Conservation (phyloP, 2,888 invertebrate species). For the Chelonus formosanus region DNA sequence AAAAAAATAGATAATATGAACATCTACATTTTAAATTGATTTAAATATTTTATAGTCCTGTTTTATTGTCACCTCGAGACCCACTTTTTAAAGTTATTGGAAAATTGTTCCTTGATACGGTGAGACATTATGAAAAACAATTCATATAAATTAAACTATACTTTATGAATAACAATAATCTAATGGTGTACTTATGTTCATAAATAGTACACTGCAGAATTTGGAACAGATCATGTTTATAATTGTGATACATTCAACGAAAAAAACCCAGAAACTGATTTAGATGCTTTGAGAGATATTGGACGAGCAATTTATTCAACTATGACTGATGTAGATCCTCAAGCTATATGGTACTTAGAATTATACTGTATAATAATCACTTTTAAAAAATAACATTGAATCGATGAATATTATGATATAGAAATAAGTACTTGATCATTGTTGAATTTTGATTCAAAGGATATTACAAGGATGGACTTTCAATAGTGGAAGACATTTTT, state of each 20-base stretch:
- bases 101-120: conserved; percentile 75
- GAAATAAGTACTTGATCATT: too few relatives aligned
- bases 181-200: neutral
- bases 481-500: conserved; percentile 72
- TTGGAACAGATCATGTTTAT: conserved; percentile 85
- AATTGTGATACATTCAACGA: conserved; percentile 95
- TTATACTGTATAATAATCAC: too few relatives aligned
- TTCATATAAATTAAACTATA: too few relatives aligned
- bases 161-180: too few relatives aligned
- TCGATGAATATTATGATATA: too few relatives aligned
- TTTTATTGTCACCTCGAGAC: conserved; percentile 82
- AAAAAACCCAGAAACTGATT: conserved; percentile 74
- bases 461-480: conserved; percentile 90
- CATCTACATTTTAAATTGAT: neutral
- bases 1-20: too few relatives aligned
- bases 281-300: conserved; percentile 72
- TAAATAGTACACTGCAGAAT: conserved; percentile 71
- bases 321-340: conserved; percentile 76
- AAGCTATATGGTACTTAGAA: conserved; percentile 80
- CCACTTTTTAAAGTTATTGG: conserved; percentile 80
- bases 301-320: conserved; percentile 76
- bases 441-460: conserved; percentile 60
- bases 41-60: conserved; percentile 67
- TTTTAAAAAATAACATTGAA: too few relatives aligned
- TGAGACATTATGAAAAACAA: conserved; percentile 53